Evolutionary conservation across 2,113 vertebrate genomes (phyloP), one percentile per base, ranked within the genome.

Genomic region (Cichladusa arquata): DNA sequence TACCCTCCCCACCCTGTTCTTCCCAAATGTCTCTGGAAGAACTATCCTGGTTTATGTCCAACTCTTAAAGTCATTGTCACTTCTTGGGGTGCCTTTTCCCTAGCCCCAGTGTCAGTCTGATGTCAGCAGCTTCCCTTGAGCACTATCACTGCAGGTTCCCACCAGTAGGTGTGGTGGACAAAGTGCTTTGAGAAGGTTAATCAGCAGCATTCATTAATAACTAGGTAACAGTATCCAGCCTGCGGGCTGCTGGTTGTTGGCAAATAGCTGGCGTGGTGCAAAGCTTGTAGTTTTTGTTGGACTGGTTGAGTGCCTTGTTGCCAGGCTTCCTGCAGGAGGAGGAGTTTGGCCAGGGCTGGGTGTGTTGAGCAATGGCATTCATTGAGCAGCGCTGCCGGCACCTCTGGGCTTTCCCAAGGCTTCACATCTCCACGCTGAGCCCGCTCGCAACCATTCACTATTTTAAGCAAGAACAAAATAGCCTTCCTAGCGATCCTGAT

Each of bases 181-280:
- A 45, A 61, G 88, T 12, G 34, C 88, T 95, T 82, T 91, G 78
- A 71, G 71, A 95, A 96, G 77, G 88, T 92, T 97, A 93, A 96
- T 96, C 93, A 97, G 90, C 80, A 93, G 70, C 77, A 50, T 95
- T 96, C 84, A 44, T 92, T 94, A 97, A 95, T 93, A 94, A 80
- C 94, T 96, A 95, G 94, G 91, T 95, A 96, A 93, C 88, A 90
- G 93, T 92, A 92, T 87, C 94, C 94, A 95, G 88, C 90, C 95
- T 76, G 62, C 78, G 31, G 94, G 93, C 92, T 86, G 8, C 85
- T 53, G 72, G 25, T 9, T 90, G 80, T 91, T 97, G 93, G 88
- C 95, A 89, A 95, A 93, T 88, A 11, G 1, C 48, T 93, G 0
- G 6, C 60, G 11, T 69, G 70, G 90, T 85, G 94, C 84, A 94